Evolutionary conservation across 2,113 vertebrate species (phyloP), one percentile per base, ranked within the genome.

Genomic region (Grantiella picta): DNA sequence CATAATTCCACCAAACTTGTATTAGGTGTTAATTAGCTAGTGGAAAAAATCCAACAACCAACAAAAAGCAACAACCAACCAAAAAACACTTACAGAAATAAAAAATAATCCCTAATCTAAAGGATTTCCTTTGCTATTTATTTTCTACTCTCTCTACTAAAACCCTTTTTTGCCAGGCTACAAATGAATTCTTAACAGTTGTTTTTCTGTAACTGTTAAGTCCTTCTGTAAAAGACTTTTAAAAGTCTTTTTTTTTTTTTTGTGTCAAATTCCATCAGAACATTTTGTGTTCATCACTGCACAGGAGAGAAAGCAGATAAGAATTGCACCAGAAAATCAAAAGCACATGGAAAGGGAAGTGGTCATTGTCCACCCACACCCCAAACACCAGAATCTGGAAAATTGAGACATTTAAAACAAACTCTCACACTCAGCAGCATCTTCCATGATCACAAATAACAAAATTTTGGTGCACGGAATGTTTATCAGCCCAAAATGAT

Each of bases 21-120:
- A n/a, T 63, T 60, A 80, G 57, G 28, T 79, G 45, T 92, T 63
- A 92, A 97, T 85, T 80, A 89, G 13, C 60, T 82, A 78, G 63
- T 45, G 78, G 54, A 89, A 35, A 87, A 96, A 91, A 61, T 68
- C 15, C 12, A 42, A 42, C 40, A 42, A 12, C 40, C 40, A 42
- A 42, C 40, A 42, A 42, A 42, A 42, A 42, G 15, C 14, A 42
- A 42, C 13, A 42, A 42, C 42, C 42, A 14, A 42, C 42, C 15
- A 42, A 42, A 42, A 42, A 15, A 42, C 36, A 38, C 10, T 42
- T 42, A 42, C 13, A 42, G 13, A 42, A 42, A 16, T 16, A 42
- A 42, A 42, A 42, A 83, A 61, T 13, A 90, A 50, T 49, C 7
- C 24, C 10, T 87, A 87, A 82, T 45, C 44, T 40, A 54, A 19